These are phyloP conservation scores for Drosophila hydei DNA, from an alignment of 1,140 invertebrate genomes.

Conservation along the genomic window DNA sequence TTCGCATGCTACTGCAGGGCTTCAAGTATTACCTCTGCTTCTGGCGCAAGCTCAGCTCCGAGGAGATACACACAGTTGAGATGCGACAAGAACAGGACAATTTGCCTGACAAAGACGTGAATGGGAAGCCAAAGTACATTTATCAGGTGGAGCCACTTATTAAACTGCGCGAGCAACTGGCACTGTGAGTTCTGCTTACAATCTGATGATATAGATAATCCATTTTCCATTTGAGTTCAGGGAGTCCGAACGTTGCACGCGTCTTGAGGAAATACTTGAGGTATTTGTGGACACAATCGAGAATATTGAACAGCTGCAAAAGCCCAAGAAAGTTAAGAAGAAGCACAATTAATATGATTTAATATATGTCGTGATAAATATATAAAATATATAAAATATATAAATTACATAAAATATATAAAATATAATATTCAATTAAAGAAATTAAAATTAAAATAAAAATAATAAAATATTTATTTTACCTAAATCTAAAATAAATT, in stretches of 20 bases:
- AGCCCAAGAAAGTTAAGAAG: too few relatives aligned
- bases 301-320: background rate
- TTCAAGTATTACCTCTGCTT: conserved; percentile 1
- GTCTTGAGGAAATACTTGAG: background rate
- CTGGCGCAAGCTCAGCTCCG: background rate
- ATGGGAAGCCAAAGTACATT: background rate
- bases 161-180: conserved; percentile 6
- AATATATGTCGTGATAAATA: too few relatives aligned
- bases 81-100: too few relatives aligned
- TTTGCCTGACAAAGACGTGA: too few relatives aligned
- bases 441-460: too few relatives aligned
- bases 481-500: too few relatives aligned
- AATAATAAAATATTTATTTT: background rate
- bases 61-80: too few relatives aligned
- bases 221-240: background rate
- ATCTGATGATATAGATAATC: background rate
- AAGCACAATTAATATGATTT: too few relatives aligned
- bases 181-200: background rate
- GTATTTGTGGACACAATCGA: background rate
- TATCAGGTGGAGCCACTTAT: background rate
- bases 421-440: too few relatives aligned
- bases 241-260: background rate
- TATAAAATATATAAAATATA: too few relatives aligned
- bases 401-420: background rate
- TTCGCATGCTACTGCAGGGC: background rate